Base-by-base conservation (phyloP, 2,113 vertebrate species). In the Struthidea cinerea region DNA sequence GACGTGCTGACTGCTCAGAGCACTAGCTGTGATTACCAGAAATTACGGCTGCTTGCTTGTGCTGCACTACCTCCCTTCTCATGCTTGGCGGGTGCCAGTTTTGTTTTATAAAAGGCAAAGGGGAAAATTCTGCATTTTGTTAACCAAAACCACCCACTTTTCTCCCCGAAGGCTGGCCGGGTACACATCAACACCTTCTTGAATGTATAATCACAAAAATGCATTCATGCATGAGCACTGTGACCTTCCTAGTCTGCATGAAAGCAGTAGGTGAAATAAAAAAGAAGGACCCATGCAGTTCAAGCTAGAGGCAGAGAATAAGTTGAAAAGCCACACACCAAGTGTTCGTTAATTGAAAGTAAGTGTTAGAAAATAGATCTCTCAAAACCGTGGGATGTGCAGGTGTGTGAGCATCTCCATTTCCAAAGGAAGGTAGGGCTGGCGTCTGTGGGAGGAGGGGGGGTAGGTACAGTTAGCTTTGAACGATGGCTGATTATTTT, bases 321-420 rank as follows among this genome's bases (percentile, higher is more conserved):
- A 64, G 69, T 55, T 78, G 84, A 71, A 81, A 84, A 94, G 69
- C 60, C 11, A 5, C 1, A 3, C 10, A 24, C 32, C n/a, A 26
- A 76, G 47, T 80, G 70, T 83, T 73, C 93, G 42, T 85, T 93
- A 92, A 84, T 76, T 96, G 82, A 50, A 85, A 89, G 39, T 37
- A 84, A 79, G 35, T 70, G n/a, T 59, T 92, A 67, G 84, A 55
- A 82, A 85, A 82, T 24, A 42, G 41, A 35, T 81, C n/a, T 89
- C 27, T 86, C 44, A 49, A 77, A 95, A 76, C 65, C 0, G 0
- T 74, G 39, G 27, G 63, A 42, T 13, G 6, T 20, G 39, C 49
- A 81, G 47, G 47, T 7, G 3, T 60, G 26, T 68, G 44, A 92
- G 32, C 44, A 52, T 86, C 64, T 84, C 61, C 20, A 15, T 78